A percentile compares a stretch with the other conserved stretches of the same genome.
Conservation (phyloP, 2,113 vertebrate species). For the Ploceus nigricollis region DNA sequence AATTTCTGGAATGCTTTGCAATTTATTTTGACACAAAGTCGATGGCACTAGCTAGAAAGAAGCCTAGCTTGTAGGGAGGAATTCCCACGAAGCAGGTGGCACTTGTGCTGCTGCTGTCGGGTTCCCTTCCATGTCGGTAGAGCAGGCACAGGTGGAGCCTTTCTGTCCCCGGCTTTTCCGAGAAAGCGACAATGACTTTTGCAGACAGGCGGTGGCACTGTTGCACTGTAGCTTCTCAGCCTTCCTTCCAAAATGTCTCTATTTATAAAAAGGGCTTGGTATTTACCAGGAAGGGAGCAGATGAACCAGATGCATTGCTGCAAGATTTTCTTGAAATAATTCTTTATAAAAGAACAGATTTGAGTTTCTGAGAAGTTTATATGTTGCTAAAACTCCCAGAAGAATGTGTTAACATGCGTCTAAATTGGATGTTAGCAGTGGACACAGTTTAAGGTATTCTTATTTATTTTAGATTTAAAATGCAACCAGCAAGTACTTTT, state of each 20-base stretch:
- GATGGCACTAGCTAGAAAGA: not conserved
- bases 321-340: slow-evolving; percentile 24
- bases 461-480: slow-evolving; percentile 4
- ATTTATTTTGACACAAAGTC: not conserved
- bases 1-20: not conserved
- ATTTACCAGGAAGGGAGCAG: slow-evolving; percentile 29
- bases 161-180: not conserved
- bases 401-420: not conserved
- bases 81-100: not conserved
- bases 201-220: slow-evolving; percentile 66
- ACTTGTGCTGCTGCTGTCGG: not conserved
- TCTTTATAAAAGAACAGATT: not conserved
- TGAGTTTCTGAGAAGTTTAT: not conserved
- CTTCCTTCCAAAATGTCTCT: slow-evolving; percentile 15
- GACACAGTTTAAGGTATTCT: not conserved
- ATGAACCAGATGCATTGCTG: slow-evolving; percentile 6
- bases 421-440: not conserved
- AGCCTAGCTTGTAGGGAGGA: not conserved
- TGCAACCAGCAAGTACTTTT: not conserved
- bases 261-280: slow-evolving; percentile 30
- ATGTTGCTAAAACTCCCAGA: not conserved
- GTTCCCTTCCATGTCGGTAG: not conserved
- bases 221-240: slow-evolving; percentile 51
- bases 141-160: not conserved
- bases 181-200: slow-evolving; percentile 17